These are phyloP conservation scores for Mixornis gularis DNA, from an alignment of 2,113 vertebrate species.

Conservation along the genomic window DNA sequence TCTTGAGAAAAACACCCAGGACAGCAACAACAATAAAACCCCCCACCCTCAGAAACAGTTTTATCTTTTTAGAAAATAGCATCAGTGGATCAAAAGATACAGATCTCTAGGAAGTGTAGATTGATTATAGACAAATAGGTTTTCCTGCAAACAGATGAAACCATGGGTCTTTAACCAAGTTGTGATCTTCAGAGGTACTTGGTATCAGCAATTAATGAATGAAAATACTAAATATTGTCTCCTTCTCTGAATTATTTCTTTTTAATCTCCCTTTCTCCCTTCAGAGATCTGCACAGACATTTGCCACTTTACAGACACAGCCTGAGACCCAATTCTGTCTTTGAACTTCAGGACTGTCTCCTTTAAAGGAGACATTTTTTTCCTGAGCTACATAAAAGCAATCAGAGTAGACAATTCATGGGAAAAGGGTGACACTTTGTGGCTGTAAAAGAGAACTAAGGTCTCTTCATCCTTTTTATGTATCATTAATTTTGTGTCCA, in stretches of 20 bases:
- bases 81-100: background rate
- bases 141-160: background rate
- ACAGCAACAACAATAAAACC: background rate
- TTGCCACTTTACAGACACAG: background rate
- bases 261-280: background rate
- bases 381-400: conserved; percentile 1
- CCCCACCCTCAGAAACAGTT: background rate
- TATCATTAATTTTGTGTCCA: background rate
- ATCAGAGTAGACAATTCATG: background rate
- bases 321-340: background rate
- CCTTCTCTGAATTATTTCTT: background rate
- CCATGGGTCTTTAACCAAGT: background rate
- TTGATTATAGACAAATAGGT: background rate
- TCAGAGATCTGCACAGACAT: background rate
- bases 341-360: background rate
- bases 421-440: conserved; percentile 64
- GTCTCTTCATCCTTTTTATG: background rate
- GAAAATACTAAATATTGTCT: background rate
- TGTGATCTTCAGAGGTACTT: background rate
- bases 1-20: background rate
- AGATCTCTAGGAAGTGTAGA: background rate
- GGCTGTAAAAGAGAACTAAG: conserved; percentile 34
- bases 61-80: background rate
- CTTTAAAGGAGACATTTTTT: conserved; percentile 17
- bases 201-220: background rate